These are phyloP conservation scores for Rhyacichthys aspro DNA, from an alignment of 2,797 vertebrate species.

Conservation along the genomic window DNA sequence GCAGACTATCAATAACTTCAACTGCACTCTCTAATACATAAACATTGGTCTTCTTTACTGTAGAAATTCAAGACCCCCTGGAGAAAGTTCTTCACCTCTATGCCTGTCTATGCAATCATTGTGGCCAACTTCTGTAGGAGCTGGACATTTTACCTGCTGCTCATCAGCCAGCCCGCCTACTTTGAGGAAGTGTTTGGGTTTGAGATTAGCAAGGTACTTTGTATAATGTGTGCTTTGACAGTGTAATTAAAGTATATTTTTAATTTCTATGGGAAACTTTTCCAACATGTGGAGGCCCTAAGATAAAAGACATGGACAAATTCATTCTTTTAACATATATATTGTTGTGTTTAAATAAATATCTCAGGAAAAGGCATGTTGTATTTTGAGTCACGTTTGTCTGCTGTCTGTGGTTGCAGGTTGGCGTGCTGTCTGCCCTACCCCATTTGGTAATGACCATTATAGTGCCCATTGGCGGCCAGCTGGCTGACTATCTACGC, in stretches of 20 bases:
- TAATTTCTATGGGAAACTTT: too few species aligned
- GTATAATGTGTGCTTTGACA: background rate
- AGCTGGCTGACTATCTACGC: conserved; percentile 94
- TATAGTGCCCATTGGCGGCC: conserved; percentile 95
- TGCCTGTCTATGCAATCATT: conserved; percentile 95
- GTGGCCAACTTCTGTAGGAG: conserved; percentile 96
- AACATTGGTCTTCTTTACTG: conserved; percentile 1
- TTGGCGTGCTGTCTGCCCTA: conserved; percentile 94
- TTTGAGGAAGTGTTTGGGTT: conserved; percentile 95
- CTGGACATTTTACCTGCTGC: conserved; percentile 94
- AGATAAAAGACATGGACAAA: too few species aligned
- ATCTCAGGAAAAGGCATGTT: background rate
- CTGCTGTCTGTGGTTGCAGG: conserved; percentile 74
- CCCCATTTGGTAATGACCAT: conserved; percentile 98
- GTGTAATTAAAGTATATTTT: too few species aligned
- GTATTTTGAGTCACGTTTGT: background rate
- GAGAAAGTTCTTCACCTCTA: conserved; percentile 91
- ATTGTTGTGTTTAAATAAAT: too few species aligned
- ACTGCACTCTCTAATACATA: too few species aligned
- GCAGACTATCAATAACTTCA: too few species aligned
- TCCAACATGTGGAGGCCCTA: too few species aligned
- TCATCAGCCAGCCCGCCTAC: conserved; percentile 94
- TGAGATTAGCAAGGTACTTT: conserved; percentile 89
- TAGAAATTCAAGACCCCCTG: conserved; percentile 93
- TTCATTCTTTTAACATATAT: too few species aligned